Evolutionary conservation across 2,888 invertebrate genomes (phyloP).

Genomic region (Zygaena filipendulae): DNA sequence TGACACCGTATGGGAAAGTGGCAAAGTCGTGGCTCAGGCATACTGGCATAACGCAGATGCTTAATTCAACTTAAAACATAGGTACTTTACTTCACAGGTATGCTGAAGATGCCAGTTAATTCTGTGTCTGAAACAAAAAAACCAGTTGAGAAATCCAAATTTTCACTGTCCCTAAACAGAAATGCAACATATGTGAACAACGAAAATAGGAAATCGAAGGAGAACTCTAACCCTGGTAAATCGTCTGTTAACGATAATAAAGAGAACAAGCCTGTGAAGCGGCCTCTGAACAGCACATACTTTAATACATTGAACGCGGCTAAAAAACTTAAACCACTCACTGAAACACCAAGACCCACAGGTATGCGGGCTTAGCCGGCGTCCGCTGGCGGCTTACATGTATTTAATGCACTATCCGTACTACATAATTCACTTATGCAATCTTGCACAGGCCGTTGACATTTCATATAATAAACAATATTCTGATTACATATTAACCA

Average conservation of each 20-base stretch:
- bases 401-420: constrained; percentile 4
- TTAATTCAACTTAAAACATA: too few relatives aligned
- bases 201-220: constrained; percentile 37
- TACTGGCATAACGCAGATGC: too few relatives aligned
- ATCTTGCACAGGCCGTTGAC: too few relatives aligned
- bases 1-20: too few relatives aligned
- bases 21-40: too few relatives aligned
- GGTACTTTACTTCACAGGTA: constrained; percentile 47
- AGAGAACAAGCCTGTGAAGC: constrained; percentile 51
- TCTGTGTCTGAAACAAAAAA: constrained; percentile 52
- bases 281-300: constrained; percentile 42
- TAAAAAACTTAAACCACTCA: constrained; percentile 49
- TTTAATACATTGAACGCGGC: constrained; percentile 49
- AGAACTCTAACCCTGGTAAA: constrained; percentile 27
- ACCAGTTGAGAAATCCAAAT: constrained; percentile 50
- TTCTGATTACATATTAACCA: too few relatives aligned
- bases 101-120: constrained; percentile 68
- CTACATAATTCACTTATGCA: neutral
- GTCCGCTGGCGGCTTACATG: neutral
- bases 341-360: constrained; percentile 32
- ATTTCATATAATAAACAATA: too few relatives aligned
- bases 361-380: constrained; percentile 22
- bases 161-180: constrained; percentile 50
- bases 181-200: constrained; percentile 47
- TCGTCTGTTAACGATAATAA: constrained; percentile 34